These are phyloP conservation scores for Turdus rufiventris DNA, from an alignment of 2,113 vertebrate genomes.

Conservation along the genomic window DNA sequence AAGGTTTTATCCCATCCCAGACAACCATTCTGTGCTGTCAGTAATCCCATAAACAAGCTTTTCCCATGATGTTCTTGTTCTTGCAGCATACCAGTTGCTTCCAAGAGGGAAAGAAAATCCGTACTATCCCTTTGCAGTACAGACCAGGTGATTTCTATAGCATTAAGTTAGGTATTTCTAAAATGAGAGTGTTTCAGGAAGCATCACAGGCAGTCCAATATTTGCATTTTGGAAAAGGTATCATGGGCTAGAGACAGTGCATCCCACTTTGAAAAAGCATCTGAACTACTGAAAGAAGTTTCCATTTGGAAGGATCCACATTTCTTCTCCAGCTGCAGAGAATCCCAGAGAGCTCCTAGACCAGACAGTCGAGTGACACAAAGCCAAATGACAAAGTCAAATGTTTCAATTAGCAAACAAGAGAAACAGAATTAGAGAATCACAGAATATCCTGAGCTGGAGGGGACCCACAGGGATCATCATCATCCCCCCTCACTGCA, in stretches of 20 bases:
- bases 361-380: neutral
- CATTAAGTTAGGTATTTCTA: neutral
- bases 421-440: neutral
- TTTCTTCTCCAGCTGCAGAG: neutral
- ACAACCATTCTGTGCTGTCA: neutral
- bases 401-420: neutral
- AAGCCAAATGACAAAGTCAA: neutral
- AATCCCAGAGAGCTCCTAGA: neutral
- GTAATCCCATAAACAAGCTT: neutral
- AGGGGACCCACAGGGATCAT: neutral
- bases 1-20: slow-evolving; percentile 11
- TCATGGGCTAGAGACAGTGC: neutral
- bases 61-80: neutral
- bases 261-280: neutral
- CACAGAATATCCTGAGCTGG: neutral
- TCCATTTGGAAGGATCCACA: neutral
- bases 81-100: neutral
- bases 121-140: neutral
- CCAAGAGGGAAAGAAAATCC: neutral
- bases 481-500: rapidly evolving
- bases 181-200: neutral
- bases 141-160: neutral
- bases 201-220: neutral
- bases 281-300: neutral
- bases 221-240: neutral